phyloP scores from a whole-genome alignment of 2,113 vertebrate species.

The Crocuta crocuta region DNA sequence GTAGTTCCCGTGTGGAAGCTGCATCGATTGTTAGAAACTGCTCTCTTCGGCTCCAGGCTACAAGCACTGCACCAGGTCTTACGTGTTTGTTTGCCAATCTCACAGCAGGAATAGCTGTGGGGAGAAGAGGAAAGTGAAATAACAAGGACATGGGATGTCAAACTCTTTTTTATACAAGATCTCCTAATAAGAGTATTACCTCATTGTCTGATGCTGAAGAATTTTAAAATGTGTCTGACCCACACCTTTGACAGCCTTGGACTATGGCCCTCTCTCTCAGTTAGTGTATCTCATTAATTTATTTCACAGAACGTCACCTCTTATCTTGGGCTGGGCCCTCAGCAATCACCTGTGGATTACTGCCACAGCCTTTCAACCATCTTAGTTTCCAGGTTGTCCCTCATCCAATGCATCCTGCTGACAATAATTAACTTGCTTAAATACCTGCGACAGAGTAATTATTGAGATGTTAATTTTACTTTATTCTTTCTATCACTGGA shows the following conservation, averaged over 20 bases:
- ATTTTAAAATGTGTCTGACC: constrained; percentile 7
- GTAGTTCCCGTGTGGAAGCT: constrained; percentile 36
- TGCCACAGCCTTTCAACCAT: neutral
- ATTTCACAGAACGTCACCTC: neutral
- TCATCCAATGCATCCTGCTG: neutral
- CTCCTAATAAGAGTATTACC: constrained; percentile 6
- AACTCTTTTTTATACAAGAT: neutral
- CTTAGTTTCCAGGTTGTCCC: neutral
- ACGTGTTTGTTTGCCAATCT: constrained; percentile 63
- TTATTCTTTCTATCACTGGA: neutral
- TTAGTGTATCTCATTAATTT: neutral
- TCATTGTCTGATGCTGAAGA: neutral
- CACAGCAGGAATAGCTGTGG: neutral
- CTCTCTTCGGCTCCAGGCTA: constrained; percentile 36
- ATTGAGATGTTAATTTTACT: constrained; percentile 45
- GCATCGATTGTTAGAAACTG: constrained; percentile 42
- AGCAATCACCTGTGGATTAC: neutral
- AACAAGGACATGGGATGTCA: constrained; percentile 54
- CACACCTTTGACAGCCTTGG: neutral
- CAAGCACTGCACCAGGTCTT: neutral
- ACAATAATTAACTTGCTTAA: constrained; percentile 53
- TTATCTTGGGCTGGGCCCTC: neutral
- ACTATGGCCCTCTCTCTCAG: neutral
- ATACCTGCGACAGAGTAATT: constrained; percentile 25
- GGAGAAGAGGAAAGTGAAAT: constrained; percentile 28